Evolutionary conservation across 2,888 invertebrate species (phyloP), one percentile per base, ranked within the genome.

Genomic region (Ypsolopha sequella): DNA sequence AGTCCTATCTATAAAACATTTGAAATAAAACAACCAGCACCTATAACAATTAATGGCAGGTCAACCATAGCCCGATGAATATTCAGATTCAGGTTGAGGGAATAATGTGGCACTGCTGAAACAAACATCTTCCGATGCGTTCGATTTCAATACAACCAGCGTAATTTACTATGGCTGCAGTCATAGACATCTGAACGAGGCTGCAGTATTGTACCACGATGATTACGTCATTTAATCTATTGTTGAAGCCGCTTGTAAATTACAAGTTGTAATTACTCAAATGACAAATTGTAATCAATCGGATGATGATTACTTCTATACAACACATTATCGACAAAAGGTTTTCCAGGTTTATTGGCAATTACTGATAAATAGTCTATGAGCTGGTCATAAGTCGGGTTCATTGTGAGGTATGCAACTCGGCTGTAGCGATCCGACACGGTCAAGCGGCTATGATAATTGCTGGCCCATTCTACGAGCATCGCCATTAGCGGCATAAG

Each of bases 1-100:
- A 81, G 81, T 80, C 68, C 68, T 68, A 75, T 78, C 68, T 76
- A 80, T 80, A 78, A 81, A 79, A 79, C 74, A 78, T 78, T 64
- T 59, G 53, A 61, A 56, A n/a, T n/a, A n/a, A n/a, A n/a, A 58
- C 66, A 67, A 68, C 68, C 66, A 63, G 63, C 66, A 68, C 65
- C 61, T 63, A 73, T 76, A 79, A 78, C 78, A 80, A 82, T 84
- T 81, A 80, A 79, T 75, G 76, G 71, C 65, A 65, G 79, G 73
- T 76, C 76, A 78, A 72, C 68, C 70, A 68, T 70, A 69, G 73
- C 63, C 66, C 68, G 65, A 74, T 80, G 79, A 82, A 84, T 84
- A 84, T 84, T 81, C 80, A 47, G 13, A 84, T 84, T 81, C 80
- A 47, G 13, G 9, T 62, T 60, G 70, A 70, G 79, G 81, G 75